Evolutionary conservation across 2,797 vertebrate genomes (phyloP).

Genomic region (Geotrypetes seraphini): DNA sequence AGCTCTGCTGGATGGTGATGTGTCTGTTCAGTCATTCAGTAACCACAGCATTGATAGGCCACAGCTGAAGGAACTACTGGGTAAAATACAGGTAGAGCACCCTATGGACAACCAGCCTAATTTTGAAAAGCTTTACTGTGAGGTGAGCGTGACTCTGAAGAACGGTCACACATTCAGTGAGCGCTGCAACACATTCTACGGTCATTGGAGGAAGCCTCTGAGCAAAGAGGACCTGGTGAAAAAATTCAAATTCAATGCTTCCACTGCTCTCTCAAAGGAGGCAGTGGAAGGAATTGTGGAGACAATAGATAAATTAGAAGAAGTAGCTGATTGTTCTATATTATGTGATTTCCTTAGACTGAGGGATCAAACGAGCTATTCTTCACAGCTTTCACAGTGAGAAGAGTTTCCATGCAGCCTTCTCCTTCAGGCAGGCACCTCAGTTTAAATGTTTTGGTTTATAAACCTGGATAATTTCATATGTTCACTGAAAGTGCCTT

Average conservation of each 20-base stretch:
- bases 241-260: constrained; percentile 72
- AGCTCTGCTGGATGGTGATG: constrained; percentile 63
- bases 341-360: constrained; percentile 59
- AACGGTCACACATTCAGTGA: constrained; percentile 27
- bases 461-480: no score
- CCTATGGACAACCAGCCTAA: constrained; percentile 69
- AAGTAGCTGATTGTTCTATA: constrained; percentile 48
- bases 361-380: constrained; percentile 10
- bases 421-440: no score
- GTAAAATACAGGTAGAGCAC: constrained; percentile 60
- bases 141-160: constrained; percentile 46
- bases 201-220: constrained; percentile 88
- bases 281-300: constrained; percentile 58
- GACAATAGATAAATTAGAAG: constrained; percentile 60
- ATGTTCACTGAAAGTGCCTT: no score
- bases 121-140: constrained; percentile 80
- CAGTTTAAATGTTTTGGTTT: no score
- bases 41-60: constrained; percentile 42
- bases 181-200: constrained; percentile 73
- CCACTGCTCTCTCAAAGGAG: constrained; percentile 42
- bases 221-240: constrained; percentile 61
- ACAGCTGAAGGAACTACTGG: constrained; percentile 54
- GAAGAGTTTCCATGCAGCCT: no score
- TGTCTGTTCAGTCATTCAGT: constrained; percentile 60
- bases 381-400: no score